Base-by-base conservation (phyloP, 1,140 invertebrate species). In the Bathynomus jamesi region DNA sequence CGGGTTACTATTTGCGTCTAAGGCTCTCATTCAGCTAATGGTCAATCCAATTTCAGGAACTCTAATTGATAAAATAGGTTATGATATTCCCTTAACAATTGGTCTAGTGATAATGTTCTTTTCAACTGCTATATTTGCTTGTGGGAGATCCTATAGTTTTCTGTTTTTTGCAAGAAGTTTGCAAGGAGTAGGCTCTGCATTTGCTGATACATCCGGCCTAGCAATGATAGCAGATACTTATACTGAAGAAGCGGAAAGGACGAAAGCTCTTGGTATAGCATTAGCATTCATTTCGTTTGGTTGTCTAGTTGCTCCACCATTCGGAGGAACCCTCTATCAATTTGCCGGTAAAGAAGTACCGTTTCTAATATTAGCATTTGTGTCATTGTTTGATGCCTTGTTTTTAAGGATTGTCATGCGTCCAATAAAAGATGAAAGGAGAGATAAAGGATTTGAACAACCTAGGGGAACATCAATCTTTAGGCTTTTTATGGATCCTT, bases 11-110 rank as follows among this genome's bases (percentile, higher is more conserved):
- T 99, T 99, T 81, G 98, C 98, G 7, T 98, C 95, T 4, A 99
- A 99, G 84, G 98, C 98, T 28, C 95, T 99, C 65, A 90, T 99
- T 1, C 98, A 99, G 80, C 86, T 99, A 21, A 92, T 98, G 88
- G 89, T 99, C 25, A 99, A 99, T 82, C 98, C 98, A 0, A 98
- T 99, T 79, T 97, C 94, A 25, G 98, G 98, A 74, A 94, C 94
- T 25, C 87, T 99, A 28, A 99, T 99, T 74, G 98, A 99, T 83
- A 89, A 92, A 76, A 95, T 99, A 78, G 98, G 98, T 71, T 99
- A 99, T 82, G 98, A 99, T 78, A 88, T 97, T 62, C 98, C 98
- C 0, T 98, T 99, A 95, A 96, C 99, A 91, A 91, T 99, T 74
- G 97, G 98, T 7, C 85, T 99, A 17, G 89, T 88, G 27, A 96